phyloP scores from a whole-genome alignment of 1,140 invertebrate genomes.

The Palaemon carinicauda region DNA sequence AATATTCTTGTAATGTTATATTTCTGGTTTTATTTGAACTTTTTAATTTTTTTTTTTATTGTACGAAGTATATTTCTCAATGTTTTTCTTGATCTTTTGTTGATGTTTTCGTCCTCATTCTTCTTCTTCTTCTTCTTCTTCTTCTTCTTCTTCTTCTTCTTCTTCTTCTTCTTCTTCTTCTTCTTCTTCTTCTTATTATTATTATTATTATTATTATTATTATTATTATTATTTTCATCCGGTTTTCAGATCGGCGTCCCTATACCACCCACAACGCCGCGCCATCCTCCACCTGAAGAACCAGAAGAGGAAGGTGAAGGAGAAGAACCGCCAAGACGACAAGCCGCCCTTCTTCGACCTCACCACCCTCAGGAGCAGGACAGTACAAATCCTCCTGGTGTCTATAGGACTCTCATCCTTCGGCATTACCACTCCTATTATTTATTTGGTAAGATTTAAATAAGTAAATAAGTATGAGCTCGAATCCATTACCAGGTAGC shows the following conservation, averaged over 20 bases:
- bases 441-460: slow-evolving; percentile 80
- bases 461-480: no score
- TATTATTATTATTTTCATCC: no score
- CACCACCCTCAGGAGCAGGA: slow-evolving; percentile 82
- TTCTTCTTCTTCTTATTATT: not conserved
- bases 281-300: slow-evolving; percentile 91
- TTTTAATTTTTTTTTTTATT: no score
- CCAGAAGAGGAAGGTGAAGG: slow-evolving; percentile 78
- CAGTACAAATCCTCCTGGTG: slow-evolving; percentile 81
- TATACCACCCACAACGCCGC: slow-evolving; percentile 87
- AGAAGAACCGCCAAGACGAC: slow-evolving; percentile 70
- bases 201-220: not conserved
- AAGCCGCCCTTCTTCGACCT: slow-evolving; percentile 86
- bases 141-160: not conserved
- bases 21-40: no score
- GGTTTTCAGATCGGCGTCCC: slow-evolving; percentile 75
- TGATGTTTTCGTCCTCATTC: not conserved
- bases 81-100: not conserved
- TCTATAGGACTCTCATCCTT: slow-evolving; percentile 81
- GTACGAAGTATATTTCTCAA: no score
- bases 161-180: not conserved
- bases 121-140: not conserved
- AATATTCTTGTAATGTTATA: no score
- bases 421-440: slow-evolving; percentile 87
- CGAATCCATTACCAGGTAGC: no score